Base-by-base conservation (phyloP, 2,797 vertebrate species). In the Propithecus deckenii region DNA sequence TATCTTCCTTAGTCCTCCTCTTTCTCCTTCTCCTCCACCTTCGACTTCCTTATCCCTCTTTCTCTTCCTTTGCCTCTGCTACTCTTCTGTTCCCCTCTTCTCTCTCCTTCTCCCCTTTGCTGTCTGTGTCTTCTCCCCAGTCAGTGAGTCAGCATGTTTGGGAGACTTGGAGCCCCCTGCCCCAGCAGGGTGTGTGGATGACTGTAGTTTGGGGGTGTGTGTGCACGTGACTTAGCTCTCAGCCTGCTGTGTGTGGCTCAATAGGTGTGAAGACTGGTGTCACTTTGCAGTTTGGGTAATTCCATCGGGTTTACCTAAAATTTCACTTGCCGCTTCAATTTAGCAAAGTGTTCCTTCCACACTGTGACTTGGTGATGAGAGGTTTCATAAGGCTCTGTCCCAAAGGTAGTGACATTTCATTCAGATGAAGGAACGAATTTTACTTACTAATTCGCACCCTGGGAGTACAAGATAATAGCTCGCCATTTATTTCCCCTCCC, bases 221-320 rank as follows among this genome's bases (percentile, higher is more conserved):
- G 8, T 22, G 18, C 32, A 35, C 88, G 67, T 59, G 46, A 28
- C 81, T 94, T 92, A 78, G 76, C 67, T 75, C 57, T 83, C 55
- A 67, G 67, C 50, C 78, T 93, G 83, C 83, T 71, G 80, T 12
- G 13, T 86, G 50, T 72, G 65, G 93, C 80, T 55, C 22, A 30
- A 0, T 84, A 67, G 75, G 59, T 85, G 86, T 87, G 88, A 97
- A 91, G 15, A 48, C 13, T 30, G 83, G 88, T 95, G 61, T 95
- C 35, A 83, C 83, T 96, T 97, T 97, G 79, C 65, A 89, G 22
- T 89, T 92, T 94, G 71, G 83, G 63, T 89, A 84, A 95, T 71
- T 95, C 76, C 83, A 67, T 95, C 94, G 97, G 94, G 93, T 72
- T 92, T 92, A 89, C 91, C 93, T 96, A 92, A 88, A 92, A 71